These are phyloP conservation scores for Nycticebus coucang DNA, from an alignment of 2,113 vertebrate species.

Conservation along the genomic window DNA sequence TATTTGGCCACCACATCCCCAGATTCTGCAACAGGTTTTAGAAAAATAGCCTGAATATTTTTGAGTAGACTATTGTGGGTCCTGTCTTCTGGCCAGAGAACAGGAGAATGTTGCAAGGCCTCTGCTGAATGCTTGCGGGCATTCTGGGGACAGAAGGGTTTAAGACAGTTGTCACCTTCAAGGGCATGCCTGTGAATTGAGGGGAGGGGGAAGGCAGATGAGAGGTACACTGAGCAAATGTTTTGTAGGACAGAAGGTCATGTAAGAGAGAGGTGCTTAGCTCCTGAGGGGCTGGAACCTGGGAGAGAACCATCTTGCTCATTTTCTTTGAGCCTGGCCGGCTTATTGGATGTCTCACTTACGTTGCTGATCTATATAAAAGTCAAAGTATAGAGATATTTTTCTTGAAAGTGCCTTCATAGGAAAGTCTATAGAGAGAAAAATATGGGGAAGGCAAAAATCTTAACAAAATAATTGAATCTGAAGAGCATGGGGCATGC, in stretches of 20 bases:
- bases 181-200: not conserved
- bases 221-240: not conserved
- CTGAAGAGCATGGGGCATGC: not conserved
- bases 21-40: not conserved
- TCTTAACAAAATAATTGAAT: not conserved
- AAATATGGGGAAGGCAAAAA: not conserved
- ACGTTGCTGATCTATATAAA: not conserved
- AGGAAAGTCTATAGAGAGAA: not conserved
- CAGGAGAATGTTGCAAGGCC: too few relatives aligned
- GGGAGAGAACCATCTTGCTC: not conserved
- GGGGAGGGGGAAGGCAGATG: not conserved
- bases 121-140: not conserved
- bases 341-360: not conserved
- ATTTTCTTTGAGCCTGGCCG: not conserved
- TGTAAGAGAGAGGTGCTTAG: not conserved
- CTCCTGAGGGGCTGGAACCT: not conserved
- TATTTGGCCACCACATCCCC: not conserved
- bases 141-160: not conserved
- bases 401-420: not conserved
- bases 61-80: not conserved
- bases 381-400: not conserved
- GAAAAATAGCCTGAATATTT: not conserved
- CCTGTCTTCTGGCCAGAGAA: not conserved
- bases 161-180: not conserved
- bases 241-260: not conserved